phyloP scores from a whole-genome alignment of 2,888 invertebrate species.

The Caenorhabditis becei region DNA sequence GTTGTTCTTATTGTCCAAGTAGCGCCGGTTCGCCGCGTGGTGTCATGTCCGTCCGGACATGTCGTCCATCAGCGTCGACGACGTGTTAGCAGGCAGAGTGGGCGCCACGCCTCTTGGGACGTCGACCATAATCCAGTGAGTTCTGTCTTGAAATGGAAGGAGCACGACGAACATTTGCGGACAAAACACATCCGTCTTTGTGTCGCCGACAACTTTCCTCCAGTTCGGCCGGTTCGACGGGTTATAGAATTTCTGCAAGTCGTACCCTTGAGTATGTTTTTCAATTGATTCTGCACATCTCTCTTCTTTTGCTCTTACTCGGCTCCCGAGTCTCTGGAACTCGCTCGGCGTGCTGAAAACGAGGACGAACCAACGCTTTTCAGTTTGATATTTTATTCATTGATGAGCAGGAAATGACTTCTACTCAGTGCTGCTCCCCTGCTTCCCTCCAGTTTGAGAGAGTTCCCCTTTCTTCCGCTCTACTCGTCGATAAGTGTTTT shows the following conservation, averaged over 20 bases:
- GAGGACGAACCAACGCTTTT: constrained; percentile 9
- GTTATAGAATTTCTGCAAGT: background rate
- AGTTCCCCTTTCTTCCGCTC: background rate
- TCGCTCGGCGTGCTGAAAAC: background rate
- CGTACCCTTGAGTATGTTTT: constrained; percentile 1
- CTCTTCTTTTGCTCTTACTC: constrained; percentile 1
- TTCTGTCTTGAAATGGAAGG: constrained; percentile 22
- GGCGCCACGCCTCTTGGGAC: constrained; percentile 45
- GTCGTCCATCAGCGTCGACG: constrained; percentile 57
- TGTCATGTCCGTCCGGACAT: constrained; percentile 54
- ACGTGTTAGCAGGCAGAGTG: constrained; percentile 52
- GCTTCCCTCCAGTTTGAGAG: background rate
- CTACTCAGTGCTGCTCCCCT: background rate
- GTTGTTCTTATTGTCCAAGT: constrained; percentile 24
- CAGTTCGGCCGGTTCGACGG: background rate
- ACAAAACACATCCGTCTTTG: constrained; percentile 60
- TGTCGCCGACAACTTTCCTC: constrained; percentile 46
- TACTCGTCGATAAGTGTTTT: constrained; percentile 27
- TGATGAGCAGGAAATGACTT: constrained; percentile 28
- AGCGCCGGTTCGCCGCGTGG: constrained; percentile 22
- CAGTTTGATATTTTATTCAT: constrained; percentile 39
- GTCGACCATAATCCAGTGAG: constrained; percentile 50
- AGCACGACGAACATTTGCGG: constrained; percentile 50
- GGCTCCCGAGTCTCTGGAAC: background rate
- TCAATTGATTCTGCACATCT: constrained; percentile 24